A percentile compares a stretch with the other conserved stretches of the same genome.
phyloP scores from a whole-genome alignment of 1,140 invertebrate species.

The Arctopsyche grandis region DNA sequence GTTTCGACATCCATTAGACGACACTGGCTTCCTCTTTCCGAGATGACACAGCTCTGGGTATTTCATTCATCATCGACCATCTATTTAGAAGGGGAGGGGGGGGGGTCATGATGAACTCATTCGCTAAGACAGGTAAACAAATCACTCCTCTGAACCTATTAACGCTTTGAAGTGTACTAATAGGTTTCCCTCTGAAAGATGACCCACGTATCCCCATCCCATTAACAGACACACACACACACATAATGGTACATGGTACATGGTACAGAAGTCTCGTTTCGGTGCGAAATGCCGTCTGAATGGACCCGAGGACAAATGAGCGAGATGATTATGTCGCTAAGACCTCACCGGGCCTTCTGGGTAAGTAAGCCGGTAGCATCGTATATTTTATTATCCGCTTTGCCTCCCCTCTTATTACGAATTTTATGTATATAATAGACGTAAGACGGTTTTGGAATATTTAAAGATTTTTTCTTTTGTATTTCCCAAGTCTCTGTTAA shows the following conservation, averaged over 20 bases:
- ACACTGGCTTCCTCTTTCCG: too few species aligned
- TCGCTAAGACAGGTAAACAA: conserved; percentile 25
- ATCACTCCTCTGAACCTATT: conserved; percentile 18
- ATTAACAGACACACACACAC: neutral
- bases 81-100: neutral
- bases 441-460: too few species aligned
- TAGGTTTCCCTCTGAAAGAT: conserved; percentile 29
- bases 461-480: too few species aligned
- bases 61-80: conserved; percentile 1
- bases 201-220: neutral
- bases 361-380: neutral
- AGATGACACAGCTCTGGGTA: too few species aligned
- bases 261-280: neutral
- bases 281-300: neutral
- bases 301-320: neutral
- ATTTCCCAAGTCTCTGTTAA: too few species aligned
- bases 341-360: neutral
- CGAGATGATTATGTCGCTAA: neutral
- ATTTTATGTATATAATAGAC: too few species aligned
- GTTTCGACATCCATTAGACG: neutral
- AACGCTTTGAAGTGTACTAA: conserved; percentile 26
- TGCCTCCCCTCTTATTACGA: neutral
- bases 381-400: neutral
- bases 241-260: neutral
- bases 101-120: neutral